These are phyloP conservation scores for Rostratula benghalensis DNA, from an alignment of 2,113 vertebrate genomes.

Conservation along the genomic window DNA sequence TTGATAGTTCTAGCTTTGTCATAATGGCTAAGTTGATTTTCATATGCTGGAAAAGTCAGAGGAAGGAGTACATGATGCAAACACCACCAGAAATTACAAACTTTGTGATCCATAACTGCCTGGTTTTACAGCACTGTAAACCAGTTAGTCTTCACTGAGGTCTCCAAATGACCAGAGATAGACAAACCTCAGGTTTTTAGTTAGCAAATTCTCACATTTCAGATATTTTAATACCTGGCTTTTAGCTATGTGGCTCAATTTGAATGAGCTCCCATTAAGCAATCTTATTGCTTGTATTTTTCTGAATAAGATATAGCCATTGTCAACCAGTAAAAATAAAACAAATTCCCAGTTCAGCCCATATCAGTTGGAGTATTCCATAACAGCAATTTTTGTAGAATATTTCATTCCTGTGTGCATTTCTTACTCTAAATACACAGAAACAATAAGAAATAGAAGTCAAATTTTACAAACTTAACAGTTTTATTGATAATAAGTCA, in stretches of 20 bases:
- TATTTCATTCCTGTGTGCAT: background rate
- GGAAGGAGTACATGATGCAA: background rate
- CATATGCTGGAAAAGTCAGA: background rate
- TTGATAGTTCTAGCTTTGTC: background rate
- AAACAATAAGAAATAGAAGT: background rate
- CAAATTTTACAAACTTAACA: background rate
- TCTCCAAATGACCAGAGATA: background rate
- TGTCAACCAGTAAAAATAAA: background rate
- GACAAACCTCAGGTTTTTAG: background rate
- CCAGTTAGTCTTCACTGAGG: background rate
- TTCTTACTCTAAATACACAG: background rate
- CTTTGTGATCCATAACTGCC: background rate
- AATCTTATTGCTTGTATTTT: background rate
- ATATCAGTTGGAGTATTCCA: background rate
- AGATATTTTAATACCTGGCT: background rate
- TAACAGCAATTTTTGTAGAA: background rate
- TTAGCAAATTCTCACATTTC: background rate
- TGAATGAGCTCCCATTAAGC: background rate
- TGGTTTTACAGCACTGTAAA: background rate
- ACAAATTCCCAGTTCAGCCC: background rate
- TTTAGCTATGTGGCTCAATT: background rate
- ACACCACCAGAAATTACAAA: background rate
- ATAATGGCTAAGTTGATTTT: background rate
- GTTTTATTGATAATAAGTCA: background rate
- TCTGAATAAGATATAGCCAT: background rate